These are phyloP conservation scores for Sporophila hypoxantha DNA, from an alignment of 2,113 vertebrate species.

Conservation along the genomic window DNA sequence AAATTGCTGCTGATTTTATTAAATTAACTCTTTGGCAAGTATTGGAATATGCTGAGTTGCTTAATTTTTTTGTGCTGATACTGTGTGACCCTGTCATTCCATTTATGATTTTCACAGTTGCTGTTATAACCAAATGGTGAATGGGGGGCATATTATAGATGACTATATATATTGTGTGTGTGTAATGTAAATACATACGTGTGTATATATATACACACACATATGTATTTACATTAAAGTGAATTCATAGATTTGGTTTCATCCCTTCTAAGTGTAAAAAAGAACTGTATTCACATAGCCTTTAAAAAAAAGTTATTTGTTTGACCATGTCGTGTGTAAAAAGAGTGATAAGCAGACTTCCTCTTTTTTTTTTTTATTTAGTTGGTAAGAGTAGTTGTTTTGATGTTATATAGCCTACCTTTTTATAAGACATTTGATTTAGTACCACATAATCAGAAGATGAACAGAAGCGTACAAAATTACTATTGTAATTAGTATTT, in stretches of 20 bases:
- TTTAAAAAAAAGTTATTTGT: neutral
- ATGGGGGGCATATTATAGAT: neutral
- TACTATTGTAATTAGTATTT: no score
- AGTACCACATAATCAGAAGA: neutral
- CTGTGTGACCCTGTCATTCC: neutral
- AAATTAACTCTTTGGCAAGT: slow-evolving; percentile 32
- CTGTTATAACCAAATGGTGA: neutral
- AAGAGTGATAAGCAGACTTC: neutral
- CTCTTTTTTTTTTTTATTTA: neutral
- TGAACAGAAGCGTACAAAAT: neutral
- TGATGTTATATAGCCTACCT: neutral
- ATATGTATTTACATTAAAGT: neutral
- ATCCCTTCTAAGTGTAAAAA: neutral
- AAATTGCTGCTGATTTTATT: slow-evolving; percentile 46
- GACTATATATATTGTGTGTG: neutral
- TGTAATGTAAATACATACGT: no score
- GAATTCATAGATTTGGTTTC: neutral
- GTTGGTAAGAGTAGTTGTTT: neutral
- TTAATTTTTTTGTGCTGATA: neutral
- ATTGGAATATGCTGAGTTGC: neutral
- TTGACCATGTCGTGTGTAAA: neutral
- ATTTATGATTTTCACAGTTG: neutral
- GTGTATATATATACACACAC: rapidly evolving
- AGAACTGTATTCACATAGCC: neutral
- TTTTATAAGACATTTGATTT: neutral